These are phyloP conservation scores for Anarsia innoxiella DNA, from an alignment of 2,888 invertebrate species.

Conservation along the genomic window DNA sequence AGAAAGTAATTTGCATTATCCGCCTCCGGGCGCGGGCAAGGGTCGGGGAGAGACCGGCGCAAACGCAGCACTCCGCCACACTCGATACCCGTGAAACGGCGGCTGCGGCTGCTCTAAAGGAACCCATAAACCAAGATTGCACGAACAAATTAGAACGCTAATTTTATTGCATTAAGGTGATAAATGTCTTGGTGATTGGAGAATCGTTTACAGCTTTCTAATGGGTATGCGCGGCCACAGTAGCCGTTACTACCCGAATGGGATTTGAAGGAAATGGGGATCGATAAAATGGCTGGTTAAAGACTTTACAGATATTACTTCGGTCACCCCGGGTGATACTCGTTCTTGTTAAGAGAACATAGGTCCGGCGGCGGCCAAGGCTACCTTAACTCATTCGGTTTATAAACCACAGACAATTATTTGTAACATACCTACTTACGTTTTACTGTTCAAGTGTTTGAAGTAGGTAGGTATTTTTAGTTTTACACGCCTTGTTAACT, in stretches of 20 bases:
- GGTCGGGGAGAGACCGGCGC: too few relatives aligned
- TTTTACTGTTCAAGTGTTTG: too few relatives aligned
- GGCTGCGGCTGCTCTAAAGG: constrained; percentile 31
- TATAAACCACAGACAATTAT: too few relatives aligned
- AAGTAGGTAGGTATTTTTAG: too few relatives aligned
- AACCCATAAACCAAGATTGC: constrained; percentile 57
- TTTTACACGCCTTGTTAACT: too few relatives aligned
- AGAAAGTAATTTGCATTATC: constrained; percentile 58
- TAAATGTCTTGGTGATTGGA: constrained; percentile 46
- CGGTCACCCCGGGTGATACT: too few relatives aligned
- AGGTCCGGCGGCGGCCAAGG: too few relatives aligned
- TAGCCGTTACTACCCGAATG: constrained; percentile 34
- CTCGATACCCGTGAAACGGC: constrained; percentile 69
- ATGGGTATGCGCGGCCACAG: constrained; percentile 53
- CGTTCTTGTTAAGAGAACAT: too few relatives aligned
- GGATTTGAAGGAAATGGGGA: constrained; percentile 2
- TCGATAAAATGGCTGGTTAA: background rate
- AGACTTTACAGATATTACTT: background rate
- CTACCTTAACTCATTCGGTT: too few relatives aligned
- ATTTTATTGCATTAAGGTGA: constrained; percentile 61
- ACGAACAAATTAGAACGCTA: constrained; percentile 65
- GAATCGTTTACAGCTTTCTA: constrained; percentile 58
- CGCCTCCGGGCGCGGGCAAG: constrained; percentile 23
- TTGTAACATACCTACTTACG: too few relatives aligned
- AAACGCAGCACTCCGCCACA: too few relatives aligned